A percentile compares a stretch with the other conserved stretches of the same genome.
Conservation (phyloP, 2,113 vertebrate genomes). For the Hoplias malabaricus region DNA sequence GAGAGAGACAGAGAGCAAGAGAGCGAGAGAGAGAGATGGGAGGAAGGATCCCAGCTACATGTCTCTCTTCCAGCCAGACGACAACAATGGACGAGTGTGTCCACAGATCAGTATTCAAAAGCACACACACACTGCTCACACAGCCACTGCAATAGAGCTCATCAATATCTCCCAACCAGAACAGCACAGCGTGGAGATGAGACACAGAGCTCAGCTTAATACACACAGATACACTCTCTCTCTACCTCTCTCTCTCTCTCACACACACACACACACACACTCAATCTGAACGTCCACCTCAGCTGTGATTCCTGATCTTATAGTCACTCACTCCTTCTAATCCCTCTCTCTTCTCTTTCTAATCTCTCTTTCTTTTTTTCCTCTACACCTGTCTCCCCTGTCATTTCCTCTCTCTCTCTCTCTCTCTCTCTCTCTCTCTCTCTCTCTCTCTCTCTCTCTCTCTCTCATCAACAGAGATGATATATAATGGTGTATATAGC, state of each 20-base stretch:
- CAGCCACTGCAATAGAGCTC: conserved; percentile 48
- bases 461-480: not conserved
- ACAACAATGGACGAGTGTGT: conserved; percentile 59
- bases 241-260: not conserved
- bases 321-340: not conserved
- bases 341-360: not conserved
- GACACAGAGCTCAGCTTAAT: conserved; percentile 28
- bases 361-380: not conserved
- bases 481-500: not conserved
- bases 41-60: too few species aligned
- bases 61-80: conserved; percentile 75
- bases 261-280: not conserved
- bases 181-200: conserved; percentile 50
- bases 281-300: not conserved
- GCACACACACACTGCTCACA: conserved; percentile 47
- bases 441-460: conserved; percentile 10
- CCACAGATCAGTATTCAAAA: conserved; percentile 63
- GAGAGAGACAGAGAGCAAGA: conserved; percentile 15
- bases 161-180: conserved; percentile 54
- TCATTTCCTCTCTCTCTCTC: not conserved
- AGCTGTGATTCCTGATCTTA: not conserved
- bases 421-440: not conserved
- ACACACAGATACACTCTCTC: conserved; percentile 4
- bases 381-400: not conserved
- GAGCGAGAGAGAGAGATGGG: not conserved